Evolutionary conservation across 2,113 vertebrate species (phyloP), one percentile per base, ranked within the genome.

Genomic region (Grammomys surdaster): DNA sequence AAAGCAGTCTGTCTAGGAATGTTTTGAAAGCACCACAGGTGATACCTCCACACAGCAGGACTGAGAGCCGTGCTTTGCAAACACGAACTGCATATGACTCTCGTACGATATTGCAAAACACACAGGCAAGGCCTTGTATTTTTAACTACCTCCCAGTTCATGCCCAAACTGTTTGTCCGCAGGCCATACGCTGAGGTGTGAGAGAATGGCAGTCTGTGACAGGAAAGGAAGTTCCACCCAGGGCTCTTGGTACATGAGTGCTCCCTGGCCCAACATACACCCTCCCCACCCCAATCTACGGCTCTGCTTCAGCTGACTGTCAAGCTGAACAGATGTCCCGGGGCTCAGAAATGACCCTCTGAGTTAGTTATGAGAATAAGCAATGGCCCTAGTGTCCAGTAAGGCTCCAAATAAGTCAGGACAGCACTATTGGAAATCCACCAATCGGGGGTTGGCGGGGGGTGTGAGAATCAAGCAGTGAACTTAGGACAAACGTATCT

Each of bases 351-450:
- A 82, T 58, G 67, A 82, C 77, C 72, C 93, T 90, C 72, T 9
- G 28, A 94, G 93, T 87, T 81, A 43, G 11, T 72, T 84, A 33
- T 36, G 48, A 91, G 86, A 94, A 82, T 81, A 87, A 95, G 69
- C 89, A 85, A 73, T 16, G 26, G 33, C 82, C n/a, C 26, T 26
- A 90, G 43, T 33, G 33, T 63, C 87, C 56, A 78, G 36, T 19
- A 43, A 89, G 73, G 1, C n/a, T 63, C 82, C 86, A 93, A 26
- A 73, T 89, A 91, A 78, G 89, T 17, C 63, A 88, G n/a, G 26
- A 33, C 1, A 13, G 78, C n/a, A 56, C 31, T 43, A n/a, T 63
- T 46, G 60, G 63, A 43, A 88, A 70, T 76, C 69, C 31, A 31
- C 48, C 36, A 33, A 48, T 33, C n/a, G n/a, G n/a, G n/a, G n/a